Evolutionary conservation across 2,888 invertebrate genomes (phyloP).

Genomic region (Clusia tigrina): DNA sequence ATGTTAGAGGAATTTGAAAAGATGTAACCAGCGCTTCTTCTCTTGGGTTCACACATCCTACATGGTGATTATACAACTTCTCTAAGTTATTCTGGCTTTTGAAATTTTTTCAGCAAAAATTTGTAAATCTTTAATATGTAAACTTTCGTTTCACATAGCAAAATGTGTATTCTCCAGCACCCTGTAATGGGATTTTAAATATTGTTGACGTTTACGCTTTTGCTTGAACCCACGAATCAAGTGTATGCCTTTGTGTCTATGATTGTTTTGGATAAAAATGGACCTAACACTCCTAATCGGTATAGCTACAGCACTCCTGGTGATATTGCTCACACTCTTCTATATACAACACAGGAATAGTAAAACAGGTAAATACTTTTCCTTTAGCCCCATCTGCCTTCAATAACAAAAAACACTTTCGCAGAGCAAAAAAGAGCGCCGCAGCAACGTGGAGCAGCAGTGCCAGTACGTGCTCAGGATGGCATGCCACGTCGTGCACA

Average conservation of each 20-base stretch:
- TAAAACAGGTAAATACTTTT: conserved; percentile 37
- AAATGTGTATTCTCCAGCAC: no score
- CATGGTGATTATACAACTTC: no score
- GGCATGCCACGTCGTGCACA: conserved; percentile 75
- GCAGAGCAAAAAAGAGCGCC: conserved; percentile 40
- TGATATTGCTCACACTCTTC: conserved; percentile 61
- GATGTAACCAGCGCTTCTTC: no score
- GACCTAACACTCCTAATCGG: conserved; percentile 65
- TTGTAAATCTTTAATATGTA: no score
- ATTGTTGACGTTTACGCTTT: conserved; percentile 53
- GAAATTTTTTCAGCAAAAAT: no score
- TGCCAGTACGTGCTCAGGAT: conserved; percentile 63
- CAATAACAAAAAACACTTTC: conserved; percentile 7
- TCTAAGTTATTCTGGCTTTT: no score
- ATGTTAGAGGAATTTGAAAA: no score
- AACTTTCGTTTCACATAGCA: no score
- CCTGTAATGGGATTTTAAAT: no score
- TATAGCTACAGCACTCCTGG: conserved; percentile 62
- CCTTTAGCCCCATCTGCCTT: conserved; percentile 17
- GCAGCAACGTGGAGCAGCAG: conserved; percentile 49
- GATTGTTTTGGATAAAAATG: no score
- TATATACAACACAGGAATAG: conserved; percentile 54
- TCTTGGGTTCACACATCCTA: no score
- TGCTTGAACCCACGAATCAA: conserved; percentile 20
- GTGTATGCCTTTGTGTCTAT: no score